Percentiles rank a stretch among this genome's conserved stretches.
These are phyloP conservation scores for Lasioglossum marginatum DNA, from an alignment of 2,888 invertebrate genomes.

Conservation along the genomic window DNA sequence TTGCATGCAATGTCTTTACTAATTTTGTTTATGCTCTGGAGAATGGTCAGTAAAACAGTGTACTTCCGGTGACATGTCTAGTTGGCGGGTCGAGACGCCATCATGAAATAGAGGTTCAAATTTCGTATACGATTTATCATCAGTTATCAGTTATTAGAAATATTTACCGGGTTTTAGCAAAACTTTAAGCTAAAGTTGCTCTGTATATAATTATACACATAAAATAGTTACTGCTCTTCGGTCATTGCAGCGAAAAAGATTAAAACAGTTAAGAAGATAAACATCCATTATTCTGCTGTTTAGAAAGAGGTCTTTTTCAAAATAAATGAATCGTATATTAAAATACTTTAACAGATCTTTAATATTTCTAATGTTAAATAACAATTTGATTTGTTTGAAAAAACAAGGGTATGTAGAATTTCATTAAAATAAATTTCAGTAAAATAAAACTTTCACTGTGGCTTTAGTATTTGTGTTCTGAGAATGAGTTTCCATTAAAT, in stretches of 20 bases:
- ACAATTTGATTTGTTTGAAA: too few species aligned
- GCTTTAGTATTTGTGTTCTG: too few species aligned
- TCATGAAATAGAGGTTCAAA: not conserved
- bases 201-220: not conserved
- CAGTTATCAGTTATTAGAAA: not conserved
- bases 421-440: too few species aligned
- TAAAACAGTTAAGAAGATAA: not conserved
- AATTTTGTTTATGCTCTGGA: too few species aligned
- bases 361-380: too few species aligned
- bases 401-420: too few species aligned
- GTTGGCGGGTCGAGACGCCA: not conserved
- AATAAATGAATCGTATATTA: too few species aligned
- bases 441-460: too few species aligned
- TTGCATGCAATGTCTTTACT: too few species aligned
- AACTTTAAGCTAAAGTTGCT: not conserved
- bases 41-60: slow-evolving; percentile 23
- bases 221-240: not conserved
- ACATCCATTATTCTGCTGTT: too few species aligned
- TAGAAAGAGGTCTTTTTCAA: not conserved
- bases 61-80: slow-evolving; percentile 17
- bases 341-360: too few species aligned
- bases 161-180: not conserved
- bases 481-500: too few species aligned
- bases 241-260: not conserved
- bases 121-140: not conserved